Percentiles rank a stretch among this genome's conserved stretches.
These are phyloP conservation scores for Chondrilla cf. caribensis DNA, from an alignment of 37 sponge, comb jelly and placozoan species.

Conservation along the genomic window DNA sequence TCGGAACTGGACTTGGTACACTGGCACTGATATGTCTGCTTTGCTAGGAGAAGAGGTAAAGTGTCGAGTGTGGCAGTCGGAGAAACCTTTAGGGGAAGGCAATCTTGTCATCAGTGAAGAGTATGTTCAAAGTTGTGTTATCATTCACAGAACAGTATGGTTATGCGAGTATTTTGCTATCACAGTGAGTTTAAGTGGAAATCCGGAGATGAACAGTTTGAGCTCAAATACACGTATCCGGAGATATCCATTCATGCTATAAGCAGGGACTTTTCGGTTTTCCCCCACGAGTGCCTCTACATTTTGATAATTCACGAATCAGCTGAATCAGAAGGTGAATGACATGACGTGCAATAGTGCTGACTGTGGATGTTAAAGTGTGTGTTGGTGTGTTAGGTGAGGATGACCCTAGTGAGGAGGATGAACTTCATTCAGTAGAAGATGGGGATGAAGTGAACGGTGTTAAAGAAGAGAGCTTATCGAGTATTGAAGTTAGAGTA, in stretches of 20 bases:
- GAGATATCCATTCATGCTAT: conserved; percentile 62
- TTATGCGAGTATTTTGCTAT: too few relatives aligned
- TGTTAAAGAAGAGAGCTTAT: neutral
- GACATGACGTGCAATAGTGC: neutral
- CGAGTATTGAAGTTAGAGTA: conserved; percentile 35
- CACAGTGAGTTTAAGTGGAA: neutral
- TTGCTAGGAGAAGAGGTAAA: neutral
- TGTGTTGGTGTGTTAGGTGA: neutral
- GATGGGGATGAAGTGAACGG: neutral
- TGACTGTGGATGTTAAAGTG: neutral
- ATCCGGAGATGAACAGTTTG: neutral
- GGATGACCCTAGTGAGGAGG: neutral
- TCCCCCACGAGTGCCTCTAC: conserved; percentile 61
- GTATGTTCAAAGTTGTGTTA: neutral
- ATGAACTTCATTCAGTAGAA: conserved; percentile 16
- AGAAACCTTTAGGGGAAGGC: neutral
- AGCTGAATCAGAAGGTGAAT: neutral
- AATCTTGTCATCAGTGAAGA: neutral
- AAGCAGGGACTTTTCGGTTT: conserved; percentile 45
- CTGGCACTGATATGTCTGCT: neutral
- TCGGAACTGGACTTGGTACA: too few relatives aligned
- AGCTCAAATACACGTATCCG: conserved; percentile 33
- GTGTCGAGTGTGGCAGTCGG: neutral
- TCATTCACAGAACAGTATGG: neutral
- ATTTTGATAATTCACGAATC: conserved; percentile 12